phyloP scores from a whole-genome alignment of 2,888 invertebrate genomes.

The Drosophila putrida region DNA sequence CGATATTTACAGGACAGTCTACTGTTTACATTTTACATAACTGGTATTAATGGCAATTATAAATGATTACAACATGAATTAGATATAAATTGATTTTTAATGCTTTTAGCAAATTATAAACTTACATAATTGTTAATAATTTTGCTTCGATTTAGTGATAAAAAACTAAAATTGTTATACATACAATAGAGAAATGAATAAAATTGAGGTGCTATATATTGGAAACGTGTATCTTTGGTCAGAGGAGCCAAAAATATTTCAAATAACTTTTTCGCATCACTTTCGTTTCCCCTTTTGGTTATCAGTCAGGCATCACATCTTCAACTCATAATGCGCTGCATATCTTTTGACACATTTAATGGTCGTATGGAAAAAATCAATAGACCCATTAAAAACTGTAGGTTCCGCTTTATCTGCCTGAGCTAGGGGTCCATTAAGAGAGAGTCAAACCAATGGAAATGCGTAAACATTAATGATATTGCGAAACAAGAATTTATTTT shows the following conservation, averaged over 20 bases:
- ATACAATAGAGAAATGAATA: too few species aligned
- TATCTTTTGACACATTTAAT: conserved; percentile 45
- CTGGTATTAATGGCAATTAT: too few species aligned
- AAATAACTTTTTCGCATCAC: not conserved
- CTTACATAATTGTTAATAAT: too few species aligned
- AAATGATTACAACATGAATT: too few species aligned
- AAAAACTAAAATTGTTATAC: too few species aligned
- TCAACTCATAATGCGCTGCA: conserved; percentile 31
- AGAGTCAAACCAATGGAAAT: conserved; percentile 20
- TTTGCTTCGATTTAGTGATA: too few species aligned
- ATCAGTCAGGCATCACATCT: not conserved
- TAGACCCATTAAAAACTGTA: conserved; percentile 57
- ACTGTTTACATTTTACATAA: too few species aligned
- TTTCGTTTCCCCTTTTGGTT: not conserved
- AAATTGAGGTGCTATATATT: too few species aligned
- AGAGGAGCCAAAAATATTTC: not conserved
- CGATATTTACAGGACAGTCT: too few species aligned
- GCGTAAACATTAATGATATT: conserved; percentile 71
- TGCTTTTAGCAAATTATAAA: too few species aligned
- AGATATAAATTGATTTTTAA: too few species aligned
- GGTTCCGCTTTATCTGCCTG: conserved; percentile 37
- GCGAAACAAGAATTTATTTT: conserved; percentile 72
- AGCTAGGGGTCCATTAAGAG: conserved; percentile 31
- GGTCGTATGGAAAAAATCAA: conserved; percentile 71
- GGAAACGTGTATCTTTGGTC: too few species aligned